Evolutionary conservation across 2,888 invertebrate genomes (phyloP), one percentile per base, ranked within the genome.

Genomic region (Aphrophora alni): DNA sequence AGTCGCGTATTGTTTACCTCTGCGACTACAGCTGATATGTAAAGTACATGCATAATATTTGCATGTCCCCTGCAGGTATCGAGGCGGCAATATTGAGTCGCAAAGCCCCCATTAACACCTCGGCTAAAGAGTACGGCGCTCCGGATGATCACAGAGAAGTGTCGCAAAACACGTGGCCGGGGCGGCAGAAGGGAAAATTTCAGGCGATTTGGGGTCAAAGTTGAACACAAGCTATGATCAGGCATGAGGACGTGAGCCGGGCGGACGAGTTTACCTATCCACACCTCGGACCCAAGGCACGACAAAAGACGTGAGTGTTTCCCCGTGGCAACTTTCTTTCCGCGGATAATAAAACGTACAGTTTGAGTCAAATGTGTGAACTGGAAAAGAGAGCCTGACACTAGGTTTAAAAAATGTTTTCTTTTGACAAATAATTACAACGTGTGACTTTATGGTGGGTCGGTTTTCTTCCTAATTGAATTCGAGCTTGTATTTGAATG

Each of bases 161-260:
- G 59, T 59, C 59, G 59, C 59, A 21, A 59, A 59, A 59, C 59
- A 59, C 59, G 59, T 59, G 59, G 59, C 59, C 44, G n/a, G 59
- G 14, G 59, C 59, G 59, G 59, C 59, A 21, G 59, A 59, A 59
- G 59, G 59, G 59, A 59, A 59, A 59, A 59, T 59, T 59, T 59
- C 59, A 59, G 59, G 21, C 59, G 59, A 59, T 59, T 59, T 59
- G 21, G 59, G 59, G 59, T 59, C 59, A 59, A 59, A 59, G 59
- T 59, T 59, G 59, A 59, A 59, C 59, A 21, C 59, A 59, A 21
- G 59, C 59, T 59, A 14, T 59, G 59, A 59, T 59, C 59, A 59
- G 59, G 59, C 21, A 4, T 59, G 21, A 3, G 59, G 59, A 59
- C 59, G 59, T 59, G 59, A n/a, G 59, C 59, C 21, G 59, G 59